phyloP scores from a whole-genome alignment of 1,140 invertebrate species.

The Drosophila mauritiana region DNA sequence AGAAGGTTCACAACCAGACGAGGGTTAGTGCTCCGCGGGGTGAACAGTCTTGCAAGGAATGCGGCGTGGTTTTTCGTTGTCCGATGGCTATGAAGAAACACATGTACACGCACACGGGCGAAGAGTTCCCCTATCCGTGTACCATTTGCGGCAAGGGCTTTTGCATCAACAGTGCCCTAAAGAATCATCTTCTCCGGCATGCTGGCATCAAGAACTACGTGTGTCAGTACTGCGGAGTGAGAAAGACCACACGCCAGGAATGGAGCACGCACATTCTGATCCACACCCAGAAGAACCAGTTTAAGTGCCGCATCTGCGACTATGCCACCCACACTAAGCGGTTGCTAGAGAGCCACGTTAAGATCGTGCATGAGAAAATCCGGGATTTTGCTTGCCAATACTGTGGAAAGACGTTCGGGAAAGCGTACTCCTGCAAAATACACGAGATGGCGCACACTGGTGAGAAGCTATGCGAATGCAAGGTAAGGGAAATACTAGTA shows the following conservation, averaged over 20 bases:
- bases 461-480: slow-evolving; percentile 84
- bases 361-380: slow-evolving; percentile 80
- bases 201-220: slow-evolving; percentile 82
- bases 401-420: slow-evolving; percentile 81
- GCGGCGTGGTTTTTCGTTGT: slow-evolving; percentile 72
- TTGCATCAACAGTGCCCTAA: slow-evolving; percentile 72
- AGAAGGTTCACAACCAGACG: slow-evolving; percentile 74
- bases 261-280: slow-evolving; percentile 80
- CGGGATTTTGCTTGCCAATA: slow-evolving; percentile 77
- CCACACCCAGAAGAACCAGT: slow-evolving; percentile 80
- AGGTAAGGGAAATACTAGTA: slow-evolving; percentile 28
- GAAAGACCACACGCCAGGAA: slow-evolving; percentile 78
- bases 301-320: slow-evolving; percentile 72
- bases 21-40: slow-evolving; percentile 44
- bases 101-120: slow-evolving; percentile 86
- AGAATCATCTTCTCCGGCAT: slow-evolving; percentile 78
- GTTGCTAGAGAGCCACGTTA: slow-evolving; percentile 72
- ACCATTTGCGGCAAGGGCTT: slow-evolving; percentile 86
- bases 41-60: slow-evolving; percentile 66
- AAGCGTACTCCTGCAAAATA: slow-evolving; percentile 80
- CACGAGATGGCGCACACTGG: slow-evolving; percentile 85
- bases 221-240: slow-evolving; percentile 81
- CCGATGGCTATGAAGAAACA: slow-evolving; percentile 84
- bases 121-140: slow-evolving; percentile 86
- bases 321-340: slow-evolving; percentile 78